A percentile compares a stretch with the other conserved stretches of the same genome.
Conservation (phyloP, 2,113 vertebrate genomes). For the Indicator maculatus region DNA sequence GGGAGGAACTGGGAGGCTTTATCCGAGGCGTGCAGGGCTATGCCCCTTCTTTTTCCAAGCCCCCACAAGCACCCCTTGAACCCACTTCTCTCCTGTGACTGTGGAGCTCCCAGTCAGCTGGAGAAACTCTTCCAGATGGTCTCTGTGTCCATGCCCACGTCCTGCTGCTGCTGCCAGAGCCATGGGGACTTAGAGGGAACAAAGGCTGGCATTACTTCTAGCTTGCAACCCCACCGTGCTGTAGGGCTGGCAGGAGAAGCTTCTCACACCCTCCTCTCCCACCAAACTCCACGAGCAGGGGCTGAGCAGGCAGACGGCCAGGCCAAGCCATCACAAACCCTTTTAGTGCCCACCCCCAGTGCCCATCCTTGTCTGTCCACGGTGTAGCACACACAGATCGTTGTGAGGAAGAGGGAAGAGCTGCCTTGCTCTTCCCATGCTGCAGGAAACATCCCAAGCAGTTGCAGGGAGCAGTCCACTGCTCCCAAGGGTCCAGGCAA, state of each 20-base stretch:
- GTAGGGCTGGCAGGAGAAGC: neutral
- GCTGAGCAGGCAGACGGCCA: neutral
- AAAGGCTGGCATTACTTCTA: neutral
- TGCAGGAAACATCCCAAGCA: neutral
- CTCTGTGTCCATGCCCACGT: accelerated
- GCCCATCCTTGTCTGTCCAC: neutral
- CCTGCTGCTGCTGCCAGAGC: neutral
- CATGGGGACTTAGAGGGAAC: neutral
- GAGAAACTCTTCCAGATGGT: neutral
- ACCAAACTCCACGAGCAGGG: accelerated
- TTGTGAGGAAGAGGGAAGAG: neutral
- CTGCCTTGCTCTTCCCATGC: neutral
- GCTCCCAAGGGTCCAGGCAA: neutral
- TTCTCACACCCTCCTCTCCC: accelerated
- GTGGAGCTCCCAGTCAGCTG: neutral
- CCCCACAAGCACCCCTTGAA: accelerated
- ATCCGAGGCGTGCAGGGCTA: accelerated
- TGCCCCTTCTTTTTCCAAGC: neutral
- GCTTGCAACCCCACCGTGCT: neutral
- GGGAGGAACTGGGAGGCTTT: neutral
- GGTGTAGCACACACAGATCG: accelerated
- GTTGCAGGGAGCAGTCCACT: accelerated
- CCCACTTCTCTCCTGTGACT: accelerated
- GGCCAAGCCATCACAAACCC: neutral
- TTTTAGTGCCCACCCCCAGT: accelerated